Conservation (phyloP, 2,113 vertebrate species). For the Hipposideros armiger region DNA sequence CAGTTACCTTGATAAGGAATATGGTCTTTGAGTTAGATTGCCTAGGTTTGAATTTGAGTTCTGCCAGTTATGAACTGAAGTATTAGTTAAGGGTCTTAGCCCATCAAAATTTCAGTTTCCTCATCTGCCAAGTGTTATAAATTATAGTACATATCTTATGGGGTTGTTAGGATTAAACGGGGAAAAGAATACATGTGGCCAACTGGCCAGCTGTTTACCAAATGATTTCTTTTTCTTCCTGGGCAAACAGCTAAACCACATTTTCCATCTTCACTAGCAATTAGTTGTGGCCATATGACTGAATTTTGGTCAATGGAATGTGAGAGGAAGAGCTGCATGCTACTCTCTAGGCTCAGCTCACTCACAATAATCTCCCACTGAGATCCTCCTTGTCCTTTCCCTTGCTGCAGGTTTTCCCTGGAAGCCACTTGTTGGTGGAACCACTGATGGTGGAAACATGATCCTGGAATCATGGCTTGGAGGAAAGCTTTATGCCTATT, state of each 20-base stretch:
- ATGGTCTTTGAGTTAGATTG: constrained; percentile 31
- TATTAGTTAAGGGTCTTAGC: neutral
- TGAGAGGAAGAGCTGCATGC: neutral
- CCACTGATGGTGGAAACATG: neutral
- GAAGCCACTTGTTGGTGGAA: neutral
- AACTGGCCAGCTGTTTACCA: neutral
- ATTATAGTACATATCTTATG: neutral
- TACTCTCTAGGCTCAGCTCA: neutral
- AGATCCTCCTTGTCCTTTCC: neutral
- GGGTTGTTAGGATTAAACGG: neutral
- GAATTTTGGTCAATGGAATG: neutral
- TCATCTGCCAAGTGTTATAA: neutral
- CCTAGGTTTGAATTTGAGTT: neutral
- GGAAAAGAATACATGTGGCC: neutral
- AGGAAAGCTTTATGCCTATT: neutral
- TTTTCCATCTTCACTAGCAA: neutral
- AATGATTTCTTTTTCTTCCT: neutral
- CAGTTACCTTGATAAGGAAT: constrained; percentile 44
- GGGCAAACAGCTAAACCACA: neutral
- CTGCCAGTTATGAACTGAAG: neutral
- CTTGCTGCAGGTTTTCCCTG: neutral
- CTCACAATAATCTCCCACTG: neutral
- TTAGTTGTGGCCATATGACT: neutral
- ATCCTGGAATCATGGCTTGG: neutral
- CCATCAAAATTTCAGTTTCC: neutral